phyloP scores from a whole-genome alignment of 2,888 invertebrate species.

The Alviniconcha strummeri region DNA sequence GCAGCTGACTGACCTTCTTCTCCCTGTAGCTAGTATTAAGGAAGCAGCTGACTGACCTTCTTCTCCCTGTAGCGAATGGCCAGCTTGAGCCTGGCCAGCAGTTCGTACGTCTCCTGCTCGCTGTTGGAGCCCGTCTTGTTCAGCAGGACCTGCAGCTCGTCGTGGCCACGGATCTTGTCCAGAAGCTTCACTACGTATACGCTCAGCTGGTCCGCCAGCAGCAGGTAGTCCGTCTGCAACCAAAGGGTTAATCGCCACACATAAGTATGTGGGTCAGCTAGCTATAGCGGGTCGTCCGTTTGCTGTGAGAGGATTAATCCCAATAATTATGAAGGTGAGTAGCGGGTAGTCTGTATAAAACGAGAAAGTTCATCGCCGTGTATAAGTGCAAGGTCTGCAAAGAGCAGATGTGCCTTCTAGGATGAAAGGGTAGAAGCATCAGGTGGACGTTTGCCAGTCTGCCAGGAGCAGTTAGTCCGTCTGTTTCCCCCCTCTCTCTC shows the following conservation, averaged over 20 bases:
- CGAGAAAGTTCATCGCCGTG: background rate
- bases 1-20: too few species aligned
- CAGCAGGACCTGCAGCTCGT: slow-evolving; percentile 66
- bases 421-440: too few species aligned
- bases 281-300: background rate
- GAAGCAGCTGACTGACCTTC: slow-evolving; percentile 49
- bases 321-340: background rate
- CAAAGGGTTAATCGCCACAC: background rate
- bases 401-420: too few species aligned
- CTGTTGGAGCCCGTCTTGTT: slow-evolving; percentile 60
- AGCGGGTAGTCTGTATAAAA: background rate
- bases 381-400: too few species aligned
- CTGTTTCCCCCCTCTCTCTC: too few species aligned
- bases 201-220: slow-evolving; percentile 61
- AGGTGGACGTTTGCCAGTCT: too few species aligned
- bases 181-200: slow-evolving; percentile 66
- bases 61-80: slow-evolving; percentile 69
- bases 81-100: slow-evolving; percentile 62
- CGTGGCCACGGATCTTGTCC: slow-evolving; percentile 68
- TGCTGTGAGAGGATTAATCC: background rate
- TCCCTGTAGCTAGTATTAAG: too few species aligned
- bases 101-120: slow-evolving; percentile 57
- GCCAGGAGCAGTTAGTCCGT: too few species aligned
- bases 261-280: background rate
- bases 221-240: slow-evolving; percentile 65